A percentile compares a stretch with the other conserved stretches of the same genome.
Evolutionary conservation across 2,113 vertebrate species (phyloP).

Genomic region (Carlito syrichta): DNA sequence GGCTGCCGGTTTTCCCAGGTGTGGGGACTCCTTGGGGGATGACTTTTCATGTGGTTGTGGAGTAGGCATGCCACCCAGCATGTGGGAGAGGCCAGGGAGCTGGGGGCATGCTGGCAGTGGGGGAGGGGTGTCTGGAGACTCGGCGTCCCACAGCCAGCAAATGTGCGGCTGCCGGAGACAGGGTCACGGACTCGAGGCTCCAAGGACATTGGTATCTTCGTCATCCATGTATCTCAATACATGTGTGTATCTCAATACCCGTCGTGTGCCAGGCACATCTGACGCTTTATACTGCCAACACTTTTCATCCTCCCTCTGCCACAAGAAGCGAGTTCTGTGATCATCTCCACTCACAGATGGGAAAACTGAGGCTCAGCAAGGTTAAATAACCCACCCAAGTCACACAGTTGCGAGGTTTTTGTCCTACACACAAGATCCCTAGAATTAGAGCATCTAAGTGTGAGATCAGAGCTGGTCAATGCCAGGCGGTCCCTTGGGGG

Average conservation of each 20-base stretch:
- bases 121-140: background rate
- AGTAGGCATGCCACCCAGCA: conserved; percentile 72
- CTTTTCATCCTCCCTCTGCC: no score
- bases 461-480: background rate
- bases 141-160: background rate
- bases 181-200: background rate
- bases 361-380: background rate
- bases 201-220: rapidly evolving
- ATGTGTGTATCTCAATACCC: no score
- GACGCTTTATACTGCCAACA: background rate
- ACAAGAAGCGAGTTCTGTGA: no score
- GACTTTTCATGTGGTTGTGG: conserved; percentile 72
- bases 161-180: background rate
- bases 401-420: background rate
- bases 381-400: background rate
- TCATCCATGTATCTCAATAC: no score
- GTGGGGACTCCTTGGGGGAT: conserved; percentile 70
- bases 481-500: background rate
- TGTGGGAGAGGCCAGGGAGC: conserved; percentile 36
- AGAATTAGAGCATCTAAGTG: background rate
- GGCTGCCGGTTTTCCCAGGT: conserved; percentile 69
- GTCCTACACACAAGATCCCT: background rate
- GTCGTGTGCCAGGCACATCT: background rate
- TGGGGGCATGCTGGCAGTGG: background rate
- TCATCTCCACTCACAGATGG: background rate